These are phyloP conservation scores for Pissodes strobi DNA, from an alignment of 1,140 invertebrate species.

Conservation along the genomic window DNA sequence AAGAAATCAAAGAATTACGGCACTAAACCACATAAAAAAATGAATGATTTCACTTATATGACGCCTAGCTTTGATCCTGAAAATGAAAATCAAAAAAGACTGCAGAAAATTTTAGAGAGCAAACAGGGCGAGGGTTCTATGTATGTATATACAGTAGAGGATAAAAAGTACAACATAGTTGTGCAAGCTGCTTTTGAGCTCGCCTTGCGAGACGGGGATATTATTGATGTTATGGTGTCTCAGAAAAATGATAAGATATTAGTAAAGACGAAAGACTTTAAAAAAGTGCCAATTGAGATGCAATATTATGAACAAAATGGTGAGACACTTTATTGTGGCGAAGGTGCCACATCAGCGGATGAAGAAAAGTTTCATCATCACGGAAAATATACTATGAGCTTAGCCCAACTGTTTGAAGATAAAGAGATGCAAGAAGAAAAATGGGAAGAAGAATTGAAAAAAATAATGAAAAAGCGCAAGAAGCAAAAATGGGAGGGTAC, in stretches of 20 bases:
- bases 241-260: slow-evolving; percentile 74
- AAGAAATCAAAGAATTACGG: slow-evolving; percentile 66
- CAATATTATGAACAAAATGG: slow-evolving; percentile 61
- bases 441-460: slow-evolving; percentile 58
- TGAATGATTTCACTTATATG: slow-evolving; percentile 74
- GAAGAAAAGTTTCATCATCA: slow-evolving; percentile 65
- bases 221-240: slow-evolving; percentile 75
- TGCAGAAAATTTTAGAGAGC: slow-evolving; percentile 65
- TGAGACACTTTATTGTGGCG: slow-evolving; percentile 61
- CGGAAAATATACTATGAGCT: slow-evolving; percentile 62
- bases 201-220: slow-evolving; percentile 75
- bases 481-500: slow-evolving; percentile 56
- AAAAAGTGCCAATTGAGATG: slow-evolving; percentile 72
- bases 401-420: slow-evolving; percentile 77
- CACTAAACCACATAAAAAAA: slow-evolving; percentile 66
- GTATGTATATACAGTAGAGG: slow-evolving; percentile 77
- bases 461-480: slow-evolving; percentile 51
- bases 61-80: slow-evolving; percentile 71
- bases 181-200: slow-evolving; percentile 74
- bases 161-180: slow-evolving; percentile 74
- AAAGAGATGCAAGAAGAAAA: slow-evolving; percentile 69
- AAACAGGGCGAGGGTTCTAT: slow-evolving; percentile 64
- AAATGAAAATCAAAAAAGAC: slow-evolving; percentile 64
- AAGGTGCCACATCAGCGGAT: slow-evolving; percentile 63
- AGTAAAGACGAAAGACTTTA: slow-evolving; percentile 72